Percentiles rank a stretch among this genome's conserved stretches.
Conservation (phyloP, 2,888 invertebrate species). For the Danaus chrysippus region DNA sequence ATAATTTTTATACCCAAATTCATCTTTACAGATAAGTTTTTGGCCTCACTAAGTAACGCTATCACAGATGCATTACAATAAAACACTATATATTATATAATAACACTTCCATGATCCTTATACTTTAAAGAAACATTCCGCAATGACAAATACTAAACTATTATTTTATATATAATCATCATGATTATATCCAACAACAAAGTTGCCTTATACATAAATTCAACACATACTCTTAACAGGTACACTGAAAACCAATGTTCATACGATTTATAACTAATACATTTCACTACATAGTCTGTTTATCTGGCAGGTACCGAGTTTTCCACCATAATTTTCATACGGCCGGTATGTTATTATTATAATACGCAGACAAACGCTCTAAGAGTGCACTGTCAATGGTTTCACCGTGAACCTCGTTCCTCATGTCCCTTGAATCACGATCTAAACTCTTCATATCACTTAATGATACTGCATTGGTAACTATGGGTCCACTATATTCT, state of each 20-base stretch:
- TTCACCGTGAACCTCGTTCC: conserved; percentile 50
- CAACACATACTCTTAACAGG: neutral
- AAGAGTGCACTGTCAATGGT: conserved; percentile 56
- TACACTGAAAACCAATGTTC: too few species aligned
- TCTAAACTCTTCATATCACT: conserved; percentile 53
- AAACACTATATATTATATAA: neutral
- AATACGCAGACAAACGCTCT: conserved; percentile 60
- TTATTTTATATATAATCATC: neutral
- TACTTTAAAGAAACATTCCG: conserved; percentile 10
- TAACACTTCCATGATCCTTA: neutral
- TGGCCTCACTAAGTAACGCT: conserved; percentile 25
- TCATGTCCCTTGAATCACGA: conserved; percentile 45
- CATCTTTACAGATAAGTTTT: conserved; percentile 21
- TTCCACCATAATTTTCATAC: conserved; percentile 39
- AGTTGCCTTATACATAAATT: neutral
- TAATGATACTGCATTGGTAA: conserved; percentile 39
- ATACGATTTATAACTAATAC: neutral
- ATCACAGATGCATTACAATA: conserved; percentile 21
- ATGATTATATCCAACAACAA: neutral
- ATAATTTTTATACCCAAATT: neutral
- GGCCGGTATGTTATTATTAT: conserved; percentile 55
- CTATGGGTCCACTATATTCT: conserved; percentile 41
- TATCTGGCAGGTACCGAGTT: conserved; percentile 12
- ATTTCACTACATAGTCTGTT: conserved; percentile 20
- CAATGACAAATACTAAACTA: conserved; percentile 4